Base-by-base conservation (phyloP, 2,888 invertebrate species). In the Orthosia cruda region DNA sequence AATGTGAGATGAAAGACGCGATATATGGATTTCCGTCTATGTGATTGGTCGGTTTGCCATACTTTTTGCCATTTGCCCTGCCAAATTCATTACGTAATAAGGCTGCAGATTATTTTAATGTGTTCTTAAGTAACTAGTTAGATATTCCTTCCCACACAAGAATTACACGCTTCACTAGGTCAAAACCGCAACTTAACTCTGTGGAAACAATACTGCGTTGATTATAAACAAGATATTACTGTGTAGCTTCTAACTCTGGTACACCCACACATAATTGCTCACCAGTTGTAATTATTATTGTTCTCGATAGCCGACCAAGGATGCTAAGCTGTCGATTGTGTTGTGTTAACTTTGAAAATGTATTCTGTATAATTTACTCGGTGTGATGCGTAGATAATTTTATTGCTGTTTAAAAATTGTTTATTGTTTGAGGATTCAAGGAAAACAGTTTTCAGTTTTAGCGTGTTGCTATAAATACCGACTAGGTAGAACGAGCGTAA, bases 251-350 rank as follows among this genome's bases (percentile, higher is more conserved):
- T 49, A 20, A 26, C 12, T 45, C 20, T 23, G 20, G 15, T 50
- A 9, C 54, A 12, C 54, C 77, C 54, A 20, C 59, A n/a, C 47
- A 23, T 23, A 18, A 18, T 12, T 32, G 32, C 58, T 47, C 74
- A 65, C 49, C 12, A 32, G 15, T 18, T 23, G 57, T 12, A 23
- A 49, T 16, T 16, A 2, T 7, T n/a, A 26, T 16, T 26, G 16
- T 61, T 18, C 18, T 20, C 4, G 26, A 45, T 16, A 45, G 4
- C n/a, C 18, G 9, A 16, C 12, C 26, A 12, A 4, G 12, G 9
- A 45, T 50, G 13, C 5, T 15, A 26, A 18, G 50, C 20, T 12
- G 18, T 20, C 15, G 12, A 16, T 59, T 15, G 4, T 4, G 1
- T 15, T 12, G 40, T 23, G n/a, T 50, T n/a, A n/a, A 26, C 16